Evolutionary conservation across 1,140 invertebrate species (phyloP).

Genomic region (Nasonia vitripennis): DNA sequence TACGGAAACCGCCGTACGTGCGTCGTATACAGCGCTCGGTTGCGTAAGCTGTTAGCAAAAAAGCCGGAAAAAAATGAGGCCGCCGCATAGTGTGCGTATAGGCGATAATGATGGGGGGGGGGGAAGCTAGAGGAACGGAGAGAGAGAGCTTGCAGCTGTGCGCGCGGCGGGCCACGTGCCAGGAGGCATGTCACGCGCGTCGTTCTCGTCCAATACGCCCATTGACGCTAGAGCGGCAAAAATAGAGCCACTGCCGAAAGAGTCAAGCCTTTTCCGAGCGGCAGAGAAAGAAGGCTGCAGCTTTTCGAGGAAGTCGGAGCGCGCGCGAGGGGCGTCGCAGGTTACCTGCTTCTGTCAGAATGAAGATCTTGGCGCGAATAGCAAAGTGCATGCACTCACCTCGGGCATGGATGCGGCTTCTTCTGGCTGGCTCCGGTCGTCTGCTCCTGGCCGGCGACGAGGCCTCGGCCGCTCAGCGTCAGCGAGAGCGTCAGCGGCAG

Average conservation of each 20-base stretch:
- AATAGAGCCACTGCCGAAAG: too few species aligned
- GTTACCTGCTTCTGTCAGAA: neutral
- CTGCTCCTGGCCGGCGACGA: neutral
- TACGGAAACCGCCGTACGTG: too few species aligned
- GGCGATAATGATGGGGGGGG: too few species aligned
- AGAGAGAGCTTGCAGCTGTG: neutral
- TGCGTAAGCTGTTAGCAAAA: too few species aligned
- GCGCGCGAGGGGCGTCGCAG: too few species aligned
- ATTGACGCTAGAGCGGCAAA: neutral
- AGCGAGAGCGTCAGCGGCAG: neutral
- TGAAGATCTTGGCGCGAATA: neutral
- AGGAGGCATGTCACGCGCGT: neutral
- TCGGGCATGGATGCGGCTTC: conserved; percentile 43
- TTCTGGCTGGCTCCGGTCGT: neutral
- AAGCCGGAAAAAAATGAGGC: too few species aligned
- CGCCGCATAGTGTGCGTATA: too few species aligned
- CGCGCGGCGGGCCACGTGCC: neutral
- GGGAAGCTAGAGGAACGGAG: neutral
- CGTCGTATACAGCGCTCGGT: too few species aligned
- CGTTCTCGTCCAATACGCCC: neutral
- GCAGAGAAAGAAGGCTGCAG: conserved; percentile 37
- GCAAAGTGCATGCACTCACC: conserved; percentile 27
- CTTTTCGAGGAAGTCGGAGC: too few species aligned
- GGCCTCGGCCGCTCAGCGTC: neutral
- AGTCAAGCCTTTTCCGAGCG: neutral